Percentiles rank a stretch among this genome's conserved stretches.
These are phyloP conservation scores for Protobothrops flavoviridis DNA, from an alignment of 2,113 vertebrate species.

Conservation along the genomic window DNA sequence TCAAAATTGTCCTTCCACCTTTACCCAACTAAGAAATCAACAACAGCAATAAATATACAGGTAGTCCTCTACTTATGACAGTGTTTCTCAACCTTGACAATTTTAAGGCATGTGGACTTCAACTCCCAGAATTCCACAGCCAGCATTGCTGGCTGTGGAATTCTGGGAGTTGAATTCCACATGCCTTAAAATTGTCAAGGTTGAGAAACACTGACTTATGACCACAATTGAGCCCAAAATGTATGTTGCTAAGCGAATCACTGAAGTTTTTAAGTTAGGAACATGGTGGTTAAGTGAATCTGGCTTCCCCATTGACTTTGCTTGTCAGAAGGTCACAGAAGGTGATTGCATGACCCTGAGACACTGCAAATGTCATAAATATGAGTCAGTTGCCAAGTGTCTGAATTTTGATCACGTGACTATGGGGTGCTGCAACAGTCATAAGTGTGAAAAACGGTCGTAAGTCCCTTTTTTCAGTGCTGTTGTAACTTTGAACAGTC, in stretches of 20 bases:
- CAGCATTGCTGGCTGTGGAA: too few species aligned
- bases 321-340: background rate
- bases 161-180: too few species aligned
- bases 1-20: slow-evolving; percentile 1
- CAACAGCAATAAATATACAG: background rate
- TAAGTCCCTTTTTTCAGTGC: background rate
- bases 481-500: background rate
- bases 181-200: too few species aligned
- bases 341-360: background rate
- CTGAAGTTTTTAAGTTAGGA: background rate
- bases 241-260: background rate
- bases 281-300: background rate
- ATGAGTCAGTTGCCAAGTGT: background rate
- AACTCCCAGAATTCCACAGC: too few species aligned
- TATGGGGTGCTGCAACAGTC: background rate
- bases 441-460: background rate
- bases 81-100: too few species aligned
- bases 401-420: background rate
- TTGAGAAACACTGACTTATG: background rate
- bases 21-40: background rate
- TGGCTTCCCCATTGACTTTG: background rate
- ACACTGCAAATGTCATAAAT: background rate
- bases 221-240: background rate
- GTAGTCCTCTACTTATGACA: background rate
- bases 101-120: too few species aligned